Evolutionary conservation across 2,113 vertebrate genomes (phyloP), one percentile per base, ranked within the genome.

Genomic region (Lepisosteus osseus): DNA sequence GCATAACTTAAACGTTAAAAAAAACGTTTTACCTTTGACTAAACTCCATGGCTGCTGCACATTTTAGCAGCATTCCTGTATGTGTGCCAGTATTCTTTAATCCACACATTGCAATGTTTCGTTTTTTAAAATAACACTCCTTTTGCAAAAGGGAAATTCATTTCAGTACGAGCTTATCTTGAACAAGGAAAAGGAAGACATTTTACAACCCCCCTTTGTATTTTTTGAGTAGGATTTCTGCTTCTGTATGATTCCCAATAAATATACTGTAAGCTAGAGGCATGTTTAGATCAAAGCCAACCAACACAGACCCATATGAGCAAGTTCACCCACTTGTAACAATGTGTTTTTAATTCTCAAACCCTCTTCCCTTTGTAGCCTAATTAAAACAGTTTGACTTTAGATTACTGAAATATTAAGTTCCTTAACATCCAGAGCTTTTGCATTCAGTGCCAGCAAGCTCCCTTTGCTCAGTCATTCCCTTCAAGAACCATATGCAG

Each of bases 331-430:
- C 72, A 85, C 74, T 78, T 72, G 70, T 69, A 77, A 80, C 85
- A 86, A 89, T 78, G 84, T 72, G 83, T 71, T 87, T 88, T 84
- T 77, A 80, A 86, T 85, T 79, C 77, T 57, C 45, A 69, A 76
- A 70, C 69, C 81, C 69, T 81, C 73, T 80, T 82, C 80, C 76
- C 70, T 82, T 80, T 79, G 80, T 72, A 75, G 78, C 42, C 68
- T 86, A 85, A 91, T 87, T 89, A 86, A 91, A 90, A 86, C 79
- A 87, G 73, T 64, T 83, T 82, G 79, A 88, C 70, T 79, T 83
- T 84, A 77, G 81, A 79, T 92, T 83, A 87, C 73, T 84, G 79
- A 81, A 88, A 86, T 83, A 80, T 79, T 84, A 83, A 77, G 63
- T 76, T 83, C 72, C 81, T 75, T 86, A 84, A 78, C 79, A 85